Percentiles rank a stretch among this genome's conserved stretches.
Evolutionary conservation across 2,888 invertebrate species (phyloP).

Genomic region (Drosophila leonis): DNA sequence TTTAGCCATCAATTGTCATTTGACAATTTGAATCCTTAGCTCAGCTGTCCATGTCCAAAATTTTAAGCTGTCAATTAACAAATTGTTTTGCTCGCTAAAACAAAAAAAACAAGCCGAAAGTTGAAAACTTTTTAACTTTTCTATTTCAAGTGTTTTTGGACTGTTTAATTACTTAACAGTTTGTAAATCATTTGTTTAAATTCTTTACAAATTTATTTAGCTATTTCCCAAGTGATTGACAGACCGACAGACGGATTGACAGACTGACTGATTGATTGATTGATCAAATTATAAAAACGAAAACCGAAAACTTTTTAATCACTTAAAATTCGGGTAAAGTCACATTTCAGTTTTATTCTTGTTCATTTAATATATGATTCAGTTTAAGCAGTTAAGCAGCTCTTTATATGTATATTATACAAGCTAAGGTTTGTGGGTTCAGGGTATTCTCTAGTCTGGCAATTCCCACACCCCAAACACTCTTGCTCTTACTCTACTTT

Average conservation of each 20-base stretch:
- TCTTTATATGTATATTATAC: too few relatives aligned
- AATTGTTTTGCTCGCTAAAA: conserved; percentile 37
- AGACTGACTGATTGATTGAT: not conserved
- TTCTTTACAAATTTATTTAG: not conserved
- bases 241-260: not conserved
- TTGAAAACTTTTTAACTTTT: not conserved
- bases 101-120: not conserved
- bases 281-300: not conserved
- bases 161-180: conserved; percentile 14
- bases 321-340: too few relatives aligned
- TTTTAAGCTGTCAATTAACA: conserved; percentile 57
- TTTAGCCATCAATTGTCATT: conserved; percentile 70
- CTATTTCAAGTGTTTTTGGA: not conserved
- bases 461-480: too few relatives aligned
- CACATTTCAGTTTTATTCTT: too few relatives aligned
- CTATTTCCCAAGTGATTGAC: not conserved
- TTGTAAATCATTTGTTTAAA: not conserved
- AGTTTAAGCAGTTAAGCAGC: too few relatives aligned
- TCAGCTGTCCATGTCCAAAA: conserved; percentile 36
- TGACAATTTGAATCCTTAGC: conserved; percentile 22
- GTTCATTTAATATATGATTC: too few relatives aligned
- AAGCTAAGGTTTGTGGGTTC: not conserved
- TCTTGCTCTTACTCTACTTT: not conserved
- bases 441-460: not conserved
- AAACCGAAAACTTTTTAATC: not conserved